phyloP scores from a whole-genome alignment of 2,888 invertebrate genomes.

The Bimastos eiseni region DNA sequence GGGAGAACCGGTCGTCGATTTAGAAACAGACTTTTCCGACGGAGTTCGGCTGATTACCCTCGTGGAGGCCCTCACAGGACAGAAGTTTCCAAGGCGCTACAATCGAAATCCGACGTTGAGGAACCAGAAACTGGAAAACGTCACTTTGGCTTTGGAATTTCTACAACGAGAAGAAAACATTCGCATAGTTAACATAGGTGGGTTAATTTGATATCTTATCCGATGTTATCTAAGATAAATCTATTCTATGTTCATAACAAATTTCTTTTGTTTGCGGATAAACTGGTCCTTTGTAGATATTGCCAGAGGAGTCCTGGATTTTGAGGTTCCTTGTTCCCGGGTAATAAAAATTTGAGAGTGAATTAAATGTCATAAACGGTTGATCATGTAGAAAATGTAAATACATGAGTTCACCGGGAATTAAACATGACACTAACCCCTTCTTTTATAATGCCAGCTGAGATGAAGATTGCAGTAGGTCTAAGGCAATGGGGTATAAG shows the following conservation, averaged over 20 bases:
- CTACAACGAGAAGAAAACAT: neutral
- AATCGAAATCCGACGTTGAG: neutral
- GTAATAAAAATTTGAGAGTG: neutral
- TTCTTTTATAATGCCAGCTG: too few relatives aligned
- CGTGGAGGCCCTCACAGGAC: neutral
- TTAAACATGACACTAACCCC: too few relatives aligned
- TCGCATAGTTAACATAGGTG: conserved; percentile 17
- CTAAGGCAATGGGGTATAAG: too few relatives aligned
- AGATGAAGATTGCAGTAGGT: too few relatives aligned
- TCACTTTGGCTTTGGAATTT: conserved; percentile 4
- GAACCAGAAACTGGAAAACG: conserved; percentile 19
- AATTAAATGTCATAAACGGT: neutral
- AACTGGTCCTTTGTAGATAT: neutral
- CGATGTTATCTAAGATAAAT: neutral
- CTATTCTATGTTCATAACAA: neutral
- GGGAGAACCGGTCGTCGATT: conserved; percentile 9
- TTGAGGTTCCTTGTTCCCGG: neutral
- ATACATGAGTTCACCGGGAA: too few relatives aligned
- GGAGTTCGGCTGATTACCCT: conserved; percentile 2
- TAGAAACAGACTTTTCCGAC: conserved; percentile 10
- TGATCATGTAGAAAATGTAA: too few relatives aligned
- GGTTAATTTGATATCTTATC: neutral
- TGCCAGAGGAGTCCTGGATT: neutral
- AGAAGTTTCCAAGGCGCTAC: conserved; percentile 20
- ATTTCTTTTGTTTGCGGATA: neutral